phyloP scores from a whole-genome alignment of 2,113 vertebrate species.

The Ellobius talpinus region DNA sequence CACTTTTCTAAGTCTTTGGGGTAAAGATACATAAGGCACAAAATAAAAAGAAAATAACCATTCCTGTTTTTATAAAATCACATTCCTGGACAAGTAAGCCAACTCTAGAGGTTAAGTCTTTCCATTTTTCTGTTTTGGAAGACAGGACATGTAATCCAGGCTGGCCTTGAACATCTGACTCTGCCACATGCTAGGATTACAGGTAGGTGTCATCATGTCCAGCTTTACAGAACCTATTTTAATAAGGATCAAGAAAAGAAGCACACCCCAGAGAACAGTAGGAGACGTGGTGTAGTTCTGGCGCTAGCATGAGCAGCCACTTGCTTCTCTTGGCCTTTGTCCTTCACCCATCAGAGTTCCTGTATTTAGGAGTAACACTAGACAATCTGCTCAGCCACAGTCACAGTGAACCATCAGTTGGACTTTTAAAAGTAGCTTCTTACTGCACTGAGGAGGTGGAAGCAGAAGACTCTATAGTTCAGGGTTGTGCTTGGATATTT shows the following conservation, averaged over 20 bases:
- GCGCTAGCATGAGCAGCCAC: not conserved
- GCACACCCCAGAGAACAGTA: not conserved
- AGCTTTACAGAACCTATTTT: not conserved
- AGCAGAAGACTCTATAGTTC: not conserved
- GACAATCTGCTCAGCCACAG: not conserved
- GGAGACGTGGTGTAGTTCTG: not conserved
- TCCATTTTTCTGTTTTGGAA: not conserved
- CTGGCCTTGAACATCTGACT: not conserved
- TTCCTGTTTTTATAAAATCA: conserved; percentile 27
- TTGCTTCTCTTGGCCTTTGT: not conserved
- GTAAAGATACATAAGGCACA: not conserved
- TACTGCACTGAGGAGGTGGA: not conserved
- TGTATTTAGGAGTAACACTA: not conserved
- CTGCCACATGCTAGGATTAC: not conserved
- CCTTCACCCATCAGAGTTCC: not conserved
- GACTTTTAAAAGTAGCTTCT: not conserved
- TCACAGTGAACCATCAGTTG: not conserved
- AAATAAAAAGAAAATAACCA: not conserved
- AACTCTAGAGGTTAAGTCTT: not conserved
- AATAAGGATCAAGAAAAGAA: not conserved
- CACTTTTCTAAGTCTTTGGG: not conserved
- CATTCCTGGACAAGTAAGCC: not conserved
- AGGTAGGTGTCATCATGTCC: not conserved
- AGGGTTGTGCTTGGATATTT: not conserved
- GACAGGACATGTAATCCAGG: not conserved